A percentile compares a stretch with the other conserved stretches of the same genome.
Conservation (phyloP, 2,113 vertebrate species). For the Azemiops feae region DNA sequence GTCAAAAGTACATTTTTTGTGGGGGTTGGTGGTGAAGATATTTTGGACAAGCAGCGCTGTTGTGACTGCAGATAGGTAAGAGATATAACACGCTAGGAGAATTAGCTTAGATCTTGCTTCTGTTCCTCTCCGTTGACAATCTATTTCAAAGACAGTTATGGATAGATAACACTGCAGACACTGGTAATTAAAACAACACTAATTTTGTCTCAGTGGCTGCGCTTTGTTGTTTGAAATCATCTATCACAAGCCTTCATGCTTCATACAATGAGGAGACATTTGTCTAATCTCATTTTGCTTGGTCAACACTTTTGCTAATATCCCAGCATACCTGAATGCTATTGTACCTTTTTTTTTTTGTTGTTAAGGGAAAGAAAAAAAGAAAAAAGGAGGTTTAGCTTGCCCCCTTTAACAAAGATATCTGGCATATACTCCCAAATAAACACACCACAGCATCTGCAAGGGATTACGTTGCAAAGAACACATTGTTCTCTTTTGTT, state of each 20-base stretch:
- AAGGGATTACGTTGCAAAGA: neutral
- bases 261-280: conserved; percentile 80
- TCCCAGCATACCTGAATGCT: conserved; percentile 67
- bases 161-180: conserved; percentile 84
- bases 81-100: conserved; percentile 25
- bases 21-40: conserved; percentile 30
- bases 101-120: conserved; percentile 40
- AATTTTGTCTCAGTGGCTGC: conserved; percentile 84
- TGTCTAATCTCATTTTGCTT: conserved; percentile 73
- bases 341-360: conserved; percentile 36
- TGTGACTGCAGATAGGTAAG: conserved; percentile 32
- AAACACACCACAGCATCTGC: conserved; percentile 14
- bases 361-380: neutral
- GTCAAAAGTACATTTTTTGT: conserved; percentile 39
- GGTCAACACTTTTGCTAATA: conserved; percentile 74
- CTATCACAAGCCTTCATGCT: conserved; percentile 79
- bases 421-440: conserved; percentile 29
- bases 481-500: conserved; percentile 21
- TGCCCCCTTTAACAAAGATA: conserved; percentile 36
- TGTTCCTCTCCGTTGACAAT: conserved; percentile 61
- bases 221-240: conserved; percentile 82
- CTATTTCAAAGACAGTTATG: conserved; percentile 78
- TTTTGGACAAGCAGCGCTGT: conserved; percentile 31
- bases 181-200: conserved; percentile 91
- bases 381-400: conserved; percentile 41